These are phyloP conservation scores for Nestor notabilis DNA, from an alignment of 2,113 vertebrate species.

Conservation along the genomic window DNA sequence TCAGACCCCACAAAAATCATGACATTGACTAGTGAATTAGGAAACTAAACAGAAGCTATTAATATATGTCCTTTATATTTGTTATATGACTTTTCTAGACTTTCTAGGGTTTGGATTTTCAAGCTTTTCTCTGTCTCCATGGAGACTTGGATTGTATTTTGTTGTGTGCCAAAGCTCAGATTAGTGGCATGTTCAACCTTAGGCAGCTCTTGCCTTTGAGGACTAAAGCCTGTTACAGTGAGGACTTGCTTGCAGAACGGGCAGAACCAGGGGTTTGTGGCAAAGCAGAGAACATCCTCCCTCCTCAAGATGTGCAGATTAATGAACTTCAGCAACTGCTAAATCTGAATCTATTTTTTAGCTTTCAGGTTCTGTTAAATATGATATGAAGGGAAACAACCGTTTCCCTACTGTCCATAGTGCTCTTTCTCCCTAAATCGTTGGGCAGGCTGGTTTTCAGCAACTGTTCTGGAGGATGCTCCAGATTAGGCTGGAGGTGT, in stretches of 20 bases:
- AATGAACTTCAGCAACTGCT: background rate
- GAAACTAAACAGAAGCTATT: background rate
- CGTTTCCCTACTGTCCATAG: background rate
- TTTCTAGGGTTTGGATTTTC: background rate
- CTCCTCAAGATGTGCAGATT: background rate
- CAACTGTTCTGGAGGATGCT: background rate
- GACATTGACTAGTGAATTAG: background rate
- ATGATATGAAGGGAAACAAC: background rate
- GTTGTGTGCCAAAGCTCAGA: background rate
- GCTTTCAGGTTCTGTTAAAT: background rate
- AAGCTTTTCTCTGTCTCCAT: background rate
- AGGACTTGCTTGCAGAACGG: accelerated
- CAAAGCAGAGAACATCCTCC: background rate
- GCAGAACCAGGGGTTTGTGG: background rate
- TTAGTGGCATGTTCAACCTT: background rate
- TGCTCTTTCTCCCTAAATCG: background rate
- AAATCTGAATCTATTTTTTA: background rate
- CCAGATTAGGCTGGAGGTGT: background rate
- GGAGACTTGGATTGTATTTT: background rate
- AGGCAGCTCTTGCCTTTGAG: background rate
- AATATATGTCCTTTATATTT: background rate
- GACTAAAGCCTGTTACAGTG: background rate
- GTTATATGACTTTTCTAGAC: background rate
- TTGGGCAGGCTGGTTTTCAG: background rate
- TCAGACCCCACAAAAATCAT: background rate